Evolutionary conservation across 2,888 invertebrate species (phyloP).

Genomic region (Sinohyriopsis cumingii): DNA sequence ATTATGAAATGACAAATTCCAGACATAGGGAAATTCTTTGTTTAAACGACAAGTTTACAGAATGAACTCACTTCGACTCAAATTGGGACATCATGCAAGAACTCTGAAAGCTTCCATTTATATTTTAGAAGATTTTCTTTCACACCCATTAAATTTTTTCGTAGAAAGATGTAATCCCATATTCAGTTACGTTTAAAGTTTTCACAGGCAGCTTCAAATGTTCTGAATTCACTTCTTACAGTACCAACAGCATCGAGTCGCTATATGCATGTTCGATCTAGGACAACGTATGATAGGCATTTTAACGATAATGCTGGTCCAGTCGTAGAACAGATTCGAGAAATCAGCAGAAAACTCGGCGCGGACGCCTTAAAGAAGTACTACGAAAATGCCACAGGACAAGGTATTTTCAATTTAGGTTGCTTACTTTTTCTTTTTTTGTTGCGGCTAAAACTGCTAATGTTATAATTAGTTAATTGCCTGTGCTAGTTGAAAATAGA

Average conservation of each 20-base stretch:
- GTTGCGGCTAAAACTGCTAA: conserved; percentile 1
- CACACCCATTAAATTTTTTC: no score
- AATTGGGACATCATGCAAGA: no score
- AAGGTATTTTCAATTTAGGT: conserved; percentile 39
- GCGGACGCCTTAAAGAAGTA: conserved; percentile 51
- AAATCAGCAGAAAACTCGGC: conserved; percentile 49
- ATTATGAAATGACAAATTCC: no score
- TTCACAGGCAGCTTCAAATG: neutral
- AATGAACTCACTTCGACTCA: no score
- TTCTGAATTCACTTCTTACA: conserved; percentile 22
- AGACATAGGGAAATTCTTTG: no score
- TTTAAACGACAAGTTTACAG: no score
- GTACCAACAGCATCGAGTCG: conserved; percentile 57
- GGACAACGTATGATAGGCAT: conserved; percentile 64
- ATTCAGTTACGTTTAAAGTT: no score
- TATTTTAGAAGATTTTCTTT: no score
- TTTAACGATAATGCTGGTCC: conserved; percentile 57
- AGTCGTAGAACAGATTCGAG: conserved; percentile 49
- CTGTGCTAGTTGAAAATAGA: no score
- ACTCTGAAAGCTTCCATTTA: no score
- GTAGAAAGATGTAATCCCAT: no score
- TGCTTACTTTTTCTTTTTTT: conserved; percentile 11
- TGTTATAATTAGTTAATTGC: no score
- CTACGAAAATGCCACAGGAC: conserved; percentile 41
- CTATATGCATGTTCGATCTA: conserved; percentile 51